Evolutionary conservation across 2,888 invertebrate genomes (phyloP), one percentile per base, ranked within the genome.

Genomic region (Oscheius sp.): DNA sequence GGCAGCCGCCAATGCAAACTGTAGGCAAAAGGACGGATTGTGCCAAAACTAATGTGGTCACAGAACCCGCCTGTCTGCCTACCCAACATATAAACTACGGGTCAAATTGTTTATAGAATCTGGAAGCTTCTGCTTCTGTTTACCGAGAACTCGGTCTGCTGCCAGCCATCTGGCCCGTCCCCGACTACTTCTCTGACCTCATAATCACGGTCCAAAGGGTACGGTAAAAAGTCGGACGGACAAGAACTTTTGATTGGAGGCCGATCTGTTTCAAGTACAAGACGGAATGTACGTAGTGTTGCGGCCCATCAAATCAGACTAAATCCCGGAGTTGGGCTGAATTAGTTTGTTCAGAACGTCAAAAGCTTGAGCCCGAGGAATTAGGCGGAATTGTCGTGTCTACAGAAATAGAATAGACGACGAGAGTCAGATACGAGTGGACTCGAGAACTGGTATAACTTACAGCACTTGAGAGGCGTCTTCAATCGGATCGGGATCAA

Each of bases 401-500:
- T n/a, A 53, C n/a, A 29, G 53, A 53, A 29, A 53, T 21, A 53
- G 53, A 53, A 53, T 53, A 11, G 29, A 10, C 29, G 29, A 29
- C n/a, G 53, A 53, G 53, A 53, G 53, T 21, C n/a, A 53, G 1
- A 21, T n/a, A 29, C n/a, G 63, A 29, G 63, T 35, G 66, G 55
- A 35, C 21, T n/a, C 48, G 66, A 51, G 53, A 59, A 70, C 58
- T 59, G 58, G 70, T 59, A 70, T 70, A 70, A 59, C 58, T 70
- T 59, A 59, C 58, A 59, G 48, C 58, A 57, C 70, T 70, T 70
- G 70, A 70, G 70, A 21, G 48, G n/a, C 55, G 32, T 9, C 47
- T 65, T 68, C 53, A 68, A 68, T 68, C 50, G 68, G 68, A 68
- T 68, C 68, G 68, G 55, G 68, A 68, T 68, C 68, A 68, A 68